Base-by-base conservation (phyloP, 2,888 invertebrate genomes). In the Ligdia adustata region DNA sequence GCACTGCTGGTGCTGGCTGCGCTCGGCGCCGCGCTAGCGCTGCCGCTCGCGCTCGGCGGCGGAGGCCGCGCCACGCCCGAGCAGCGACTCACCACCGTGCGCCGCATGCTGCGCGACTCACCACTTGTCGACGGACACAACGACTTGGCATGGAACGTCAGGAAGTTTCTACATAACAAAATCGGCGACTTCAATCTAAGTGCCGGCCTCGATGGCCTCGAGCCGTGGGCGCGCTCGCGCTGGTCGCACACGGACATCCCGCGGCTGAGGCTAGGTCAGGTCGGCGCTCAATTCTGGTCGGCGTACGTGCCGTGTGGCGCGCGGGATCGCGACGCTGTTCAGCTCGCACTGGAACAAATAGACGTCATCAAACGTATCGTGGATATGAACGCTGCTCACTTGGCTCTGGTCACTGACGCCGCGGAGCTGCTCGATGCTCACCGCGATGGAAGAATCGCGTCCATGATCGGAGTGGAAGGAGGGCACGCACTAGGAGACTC, bases 221-320 rank as follows among this genome's bases (percentile, higher is more conserved):
- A 96, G 70, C 95, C 96, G 60, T 97, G 97, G 97, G 94, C 95
- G 62, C 92, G 93, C 67, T 95, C 95, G 78, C 93, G 93, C 82
- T 97, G 97, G 97, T 96, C 97, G 66, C 98, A 98, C 79, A 98
- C 98, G 14, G 98, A 98, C 82, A 95, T 98, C 67, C 95, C 96
- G 49, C 92, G 97, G 70, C 91, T 97, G 66, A 92, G 94, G 66
- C 92, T 93, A 64, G 97, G 97, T 49, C 93, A 94, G 74, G 93
- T 98, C 46, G 97, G 97, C 52, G 98, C 97, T 58, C 98, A 98
- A 92, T 96, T 96, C 79, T 96, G 96, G 96, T 96, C 96, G 54
- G 96, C 96, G 55, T 96, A 95, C 81, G 96, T 96, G 72, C 96
- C 96, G 60, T 96, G 96, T 74, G 95, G 94, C 60, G 94, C 96